Base-by-base conservation (phyloP, 2,113 vertebrate species). In the Melanotaenia duboulayi region DNA sequence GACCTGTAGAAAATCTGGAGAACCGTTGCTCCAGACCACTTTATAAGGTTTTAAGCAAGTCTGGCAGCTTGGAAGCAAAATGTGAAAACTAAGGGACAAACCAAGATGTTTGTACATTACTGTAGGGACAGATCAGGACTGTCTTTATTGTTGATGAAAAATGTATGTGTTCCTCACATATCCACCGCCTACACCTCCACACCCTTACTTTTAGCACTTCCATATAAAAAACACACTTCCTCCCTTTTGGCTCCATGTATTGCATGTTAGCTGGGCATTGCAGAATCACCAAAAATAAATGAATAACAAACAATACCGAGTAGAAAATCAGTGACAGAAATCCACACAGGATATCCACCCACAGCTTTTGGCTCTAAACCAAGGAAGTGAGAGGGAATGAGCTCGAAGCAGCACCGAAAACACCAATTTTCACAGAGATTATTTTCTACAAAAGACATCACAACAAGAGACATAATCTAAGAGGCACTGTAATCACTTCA, bases 301-400 rank as follows among this genome's bases (percentile, higher is more conserved):
- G 11, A 51, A 22, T 42, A 6, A 62, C 12, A 22, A 17, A 63
- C 5, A 52, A 23, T 54, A 10, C 37, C 12, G 24, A 8, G 22
- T 19, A 37, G 17, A 56, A 46, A 67, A n/a, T 48, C 17, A 17
- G 44, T 48, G 13, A 48, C 17, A 48, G 44, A 48, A 48, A n/a
- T 48, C 8, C 17, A 48, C 13, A 48, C 22, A 48, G 24, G 48
- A 24, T 40, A 49, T 71, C 61, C 32, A 32, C 14, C 65, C 35
- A 56, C 42, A 32, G 1, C 6, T 11, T 11, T 0, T 70, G 51
- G 50, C 58, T 63, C 6, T 8, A 11, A 50, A 14, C 19, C 59
- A 58, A 61, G 28, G 14, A 74, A 19, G 6, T 49, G 24, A 28
- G n/a, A 74, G n/a, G 48, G 28, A 70, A 54, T 44, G 20, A 11